Base-by-base conservation (phyloP, 2,888 invertebrate genomes). In the Drosophila koepferae region DNA sequence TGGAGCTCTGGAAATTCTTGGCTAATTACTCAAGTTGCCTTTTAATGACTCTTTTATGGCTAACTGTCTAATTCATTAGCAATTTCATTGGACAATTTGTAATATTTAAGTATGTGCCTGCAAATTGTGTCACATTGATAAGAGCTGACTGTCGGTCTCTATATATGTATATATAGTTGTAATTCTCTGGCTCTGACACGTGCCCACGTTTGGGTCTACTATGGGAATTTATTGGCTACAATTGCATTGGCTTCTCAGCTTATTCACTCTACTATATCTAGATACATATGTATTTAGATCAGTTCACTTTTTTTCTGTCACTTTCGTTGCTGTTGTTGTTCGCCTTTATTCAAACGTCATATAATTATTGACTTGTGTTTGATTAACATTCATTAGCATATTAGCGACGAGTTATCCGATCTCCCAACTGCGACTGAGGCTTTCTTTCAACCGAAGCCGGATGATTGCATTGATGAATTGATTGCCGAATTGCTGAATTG, bases 351-450 rank as follows among this genome's bases (percentile, higher is more conserved):
- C 58, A 51, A 46, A 28, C 67, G 66, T 61, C 74, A 65, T 56
- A 61, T 31, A 56, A 64, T 63, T 46, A 64, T 51, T 40, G 48
- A 28, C 64, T 77, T 65, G 64, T 77, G 81, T 41, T 56, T 31
- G 58, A 80, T 76, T 76, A 76, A 64, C 76, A 76, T 76, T 65
- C n/a, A 77, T 77, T 81, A 72, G 65, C 77, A 81, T 51, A 20
- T 81, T 56, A 40, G 41, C 41, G 54, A 46, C 63, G 46, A 5
- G 49, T 14, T 70, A 38, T 28, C 43, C 23, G 51, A 40, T 44
- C 49, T n/a, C 23, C 23, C n/a, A 4, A 14, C 31, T n/a, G 43
- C 38, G n/a, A 6, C 48, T 36, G 31, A 28, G 40, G 38, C 49
- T 56, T 44, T 75, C 59, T 68, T 74, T 34, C 43, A 10, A 14